phyloP scores from a whole-genome alignment of 2,797 vertebrate genomes.

The Anniella stebbinsi region DNA sequence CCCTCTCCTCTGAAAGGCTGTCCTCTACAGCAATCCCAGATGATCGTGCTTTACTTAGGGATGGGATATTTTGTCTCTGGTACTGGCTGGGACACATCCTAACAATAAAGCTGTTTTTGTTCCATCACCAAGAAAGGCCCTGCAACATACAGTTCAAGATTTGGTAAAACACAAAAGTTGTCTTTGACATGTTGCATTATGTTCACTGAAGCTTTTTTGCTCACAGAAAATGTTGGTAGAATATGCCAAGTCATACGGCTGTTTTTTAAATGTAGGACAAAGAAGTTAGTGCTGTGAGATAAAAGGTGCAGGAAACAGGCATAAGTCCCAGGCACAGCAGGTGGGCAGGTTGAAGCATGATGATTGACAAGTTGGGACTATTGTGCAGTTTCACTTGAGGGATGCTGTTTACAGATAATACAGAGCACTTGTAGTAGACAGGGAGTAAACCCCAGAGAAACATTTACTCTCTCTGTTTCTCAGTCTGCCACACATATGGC shows the following conservation, averaged over 20 bases:
- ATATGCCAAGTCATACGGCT: neutral
- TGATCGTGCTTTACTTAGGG: neutral
- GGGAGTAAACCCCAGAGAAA: slow-evolving; percentile 15
- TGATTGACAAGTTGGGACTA: neutral
- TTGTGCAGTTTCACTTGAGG: neutral
- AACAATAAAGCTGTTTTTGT: neutral
- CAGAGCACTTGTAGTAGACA: neutral
- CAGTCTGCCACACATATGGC: slow-evolving; percentile 4
- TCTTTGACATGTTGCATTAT: neutral
- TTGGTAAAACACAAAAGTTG: neutral
- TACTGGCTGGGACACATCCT: neutral
- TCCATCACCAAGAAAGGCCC: neutral
- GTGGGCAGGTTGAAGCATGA: slow-evolving; percentile 27
- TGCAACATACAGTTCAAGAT: neutral
- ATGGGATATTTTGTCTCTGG: neutral
- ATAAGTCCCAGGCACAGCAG: slow-evolving; percentile 10
- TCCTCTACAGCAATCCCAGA: neutral
- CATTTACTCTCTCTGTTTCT: neutral
- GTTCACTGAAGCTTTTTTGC: neutral
- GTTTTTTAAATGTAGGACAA: slow-evolving; percentile 16
- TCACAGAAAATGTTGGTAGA: slow-evolving; percentile 23
- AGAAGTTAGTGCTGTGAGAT: slow-evolving; percentile 18
- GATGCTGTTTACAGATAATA: neutral
- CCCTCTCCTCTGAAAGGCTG: neutral
- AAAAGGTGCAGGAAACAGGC: neutral